phyloP scores from a whole-genome alignment of 1,140 invertebrate species.

The Parasteatoda tepidariorum region DNA sequence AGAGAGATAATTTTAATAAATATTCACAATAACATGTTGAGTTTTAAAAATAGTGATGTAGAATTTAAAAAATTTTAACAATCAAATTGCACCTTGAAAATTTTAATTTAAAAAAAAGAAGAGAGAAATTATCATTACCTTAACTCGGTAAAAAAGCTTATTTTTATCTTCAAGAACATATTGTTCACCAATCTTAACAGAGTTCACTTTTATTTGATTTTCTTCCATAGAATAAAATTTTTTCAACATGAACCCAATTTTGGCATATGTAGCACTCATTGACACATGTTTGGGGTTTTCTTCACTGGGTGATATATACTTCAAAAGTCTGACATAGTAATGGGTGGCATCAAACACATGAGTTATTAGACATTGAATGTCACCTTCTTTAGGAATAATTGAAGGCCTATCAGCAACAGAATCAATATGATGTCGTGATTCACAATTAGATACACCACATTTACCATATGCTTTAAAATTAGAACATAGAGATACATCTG shows the following conservation, averaged over 20 bases:
- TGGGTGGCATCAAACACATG: conserved; percentile 50
- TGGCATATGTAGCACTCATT: conserved; percentile 12
- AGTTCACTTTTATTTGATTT: conserved; percentile 1
- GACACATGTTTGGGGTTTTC: background rate
- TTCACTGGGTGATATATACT: background rate
- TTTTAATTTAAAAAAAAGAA: no score
- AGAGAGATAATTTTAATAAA: no score
- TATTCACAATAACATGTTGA: no score
- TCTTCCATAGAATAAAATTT: background rate
- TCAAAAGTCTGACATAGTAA: conserved; percentile 21
- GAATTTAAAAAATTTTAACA: no score
- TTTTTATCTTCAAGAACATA: conserved; percentile 24
- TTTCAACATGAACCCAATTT: conserved; percentile 9
- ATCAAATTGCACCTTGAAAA: no score
- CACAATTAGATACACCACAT: conserved; percentile 10
- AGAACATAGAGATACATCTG: conserved; percentile 7
- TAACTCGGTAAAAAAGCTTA: conserved; percentile 13
- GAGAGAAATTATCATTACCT: background rate
- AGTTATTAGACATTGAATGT: conserved; percentile 31
- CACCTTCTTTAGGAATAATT: conserved; percentile 7
- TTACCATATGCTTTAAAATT: conserved; percentile 32
- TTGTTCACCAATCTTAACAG: conserved; percentile 5
- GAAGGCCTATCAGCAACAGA: background rate
- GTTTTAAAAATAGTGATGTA: no score
- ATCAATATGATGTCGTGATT: conserved; percentile 19